These are phyloP conservation scores for Bedellia somnulentella DNA, from an alignment of 2,888 invertebrate species.

Conservation along the genomic window DNA sequence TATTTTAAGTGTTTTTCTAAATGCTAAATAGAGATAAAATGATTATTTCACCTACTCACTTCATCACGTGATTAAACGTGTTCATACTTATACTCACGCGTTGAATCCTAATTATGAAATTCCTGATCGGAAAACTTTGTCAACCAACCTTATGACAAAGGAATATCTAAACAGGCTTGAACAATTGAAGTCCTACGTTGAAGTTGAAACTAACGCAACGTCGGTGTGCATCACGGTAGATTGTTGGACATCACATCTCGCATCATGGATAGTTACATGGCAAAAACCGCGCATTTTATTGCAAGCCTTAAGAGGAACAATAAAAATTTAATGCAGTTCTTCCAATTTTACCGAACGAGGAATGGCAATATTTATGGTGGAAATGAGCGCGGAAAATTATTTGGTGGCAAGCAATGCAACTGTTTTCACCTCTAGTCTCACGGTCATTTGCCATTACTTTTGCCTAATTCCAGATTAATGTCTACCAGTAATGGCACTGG, in stretches of 20 bases:
- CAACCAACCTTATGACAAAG: slow-evolving; percentile 2
- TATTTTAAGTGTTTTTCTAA: too few species aligned
- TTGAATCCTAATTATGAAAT: slow-evolving; percentile 4
- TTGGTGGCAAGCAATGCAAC: too few species aligned
- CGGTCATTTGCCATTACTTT: too few species aligned
- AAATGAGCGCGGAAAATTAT: slow-evolving; percentile 10
- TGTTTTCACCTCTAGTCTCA: too few species aligned
- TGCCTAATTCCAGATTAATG: too few species aligned
- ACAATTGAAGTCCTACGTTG: neutral
- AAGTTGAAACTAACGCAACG: neutral
- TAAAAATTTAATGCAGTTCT: slow-evolving; percentile 8
- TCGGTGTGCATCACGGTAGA: slow-evolving; percentile 2
- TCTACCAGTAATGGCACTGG: too few species aligned
- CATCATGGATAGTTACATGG: neutral
- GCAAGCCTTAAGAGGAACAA: slow-evolving; percentile 9
- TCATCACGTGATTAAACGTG: too few species aligned
- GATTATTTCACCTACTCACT: too few species aligned
- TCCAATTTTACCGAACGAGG: slow-evolving; percentile 8
- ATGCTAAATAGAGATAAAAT: too few species aligned
- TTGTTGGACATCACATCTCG: neutral
- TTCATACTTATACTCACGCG: slow-evolving; percentile 4
- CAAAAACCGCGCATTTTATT: slow-evolving; percentile 4
- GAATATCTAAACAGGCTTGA: too few species aligned
- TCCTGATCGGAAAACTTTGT: slow-evolving; percentile 4
- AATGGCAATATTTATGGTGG: slow-evolving; percentile 8